Conservation (phyloP, 2,888 invertebrate genomes). For the Xanthorhoe designata region DNA sequence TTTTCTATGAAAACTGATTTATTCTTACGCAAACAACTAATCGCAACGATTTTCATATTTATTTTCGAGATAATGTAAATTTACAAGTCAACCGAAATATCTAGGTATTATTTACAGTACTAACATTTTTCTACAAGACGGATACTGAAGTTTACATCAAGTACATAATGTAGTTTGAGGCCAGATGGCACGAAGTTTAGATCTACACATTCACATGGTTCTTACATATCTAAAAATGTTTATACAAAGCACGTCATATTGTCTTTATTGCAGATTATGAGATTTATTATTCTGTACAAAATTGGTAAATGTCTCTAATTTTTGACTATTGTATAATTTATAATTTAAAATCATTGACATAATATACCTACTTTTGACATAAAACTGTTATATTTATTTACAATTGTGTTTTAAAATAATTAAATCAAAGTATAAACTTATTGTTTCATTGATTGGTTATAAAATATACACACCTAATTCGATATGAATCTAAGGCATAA, state of each 20-base stretch:
- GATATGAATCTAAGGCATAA: background rate
- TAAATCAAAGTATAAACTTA: no score
- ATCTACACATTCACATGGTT: slow-evolving; percentile 15
- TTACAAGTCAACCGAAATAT: slow-evolving; percentile 31
- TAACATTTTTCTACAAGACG: slow-evolving; percentile 19
- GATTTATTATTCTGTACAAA: slow-evolving; percentile 9
- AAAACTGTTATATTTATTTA: background rate
- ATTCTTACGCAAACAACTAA: slow-evolving; percentile 76
- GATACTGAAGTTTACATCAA: slow-evolving; percentile 11
- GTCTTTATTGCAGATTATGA: slow-evolving; percentile 68
- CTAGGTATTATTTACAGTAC: slow-evolving; percentile 45
- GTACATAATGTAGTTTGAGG: slow-evolving; percentile 10
- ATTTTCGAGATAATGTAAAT: slow-evolving; percentile 29
- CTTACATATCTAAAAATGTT: slow-evolving; percentile 45
- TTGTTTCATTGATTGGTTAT: background rate
- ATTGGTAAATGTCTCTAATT: background rate
- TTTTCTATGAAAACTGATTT: slow-evolving; percentile 67
- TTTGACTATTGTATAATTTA: background rate
- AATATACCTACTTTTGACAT: no score
- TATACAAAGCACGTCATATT: slow-evolving; percentile 76
- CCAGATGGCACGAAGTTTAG: slow-evolving; percentile 8
- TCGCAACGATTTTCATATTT: slow-evolving; percentile 58
- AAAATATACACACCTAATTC: background rate
- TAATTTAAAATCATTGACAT: no score
- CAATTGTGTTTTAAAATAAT: background rate